These are phyloP conservation scores for Anguilla anguilla DNA, from an alignment of 2,797 vertebrate genomes.

Conservation along the genomic window DNA sequence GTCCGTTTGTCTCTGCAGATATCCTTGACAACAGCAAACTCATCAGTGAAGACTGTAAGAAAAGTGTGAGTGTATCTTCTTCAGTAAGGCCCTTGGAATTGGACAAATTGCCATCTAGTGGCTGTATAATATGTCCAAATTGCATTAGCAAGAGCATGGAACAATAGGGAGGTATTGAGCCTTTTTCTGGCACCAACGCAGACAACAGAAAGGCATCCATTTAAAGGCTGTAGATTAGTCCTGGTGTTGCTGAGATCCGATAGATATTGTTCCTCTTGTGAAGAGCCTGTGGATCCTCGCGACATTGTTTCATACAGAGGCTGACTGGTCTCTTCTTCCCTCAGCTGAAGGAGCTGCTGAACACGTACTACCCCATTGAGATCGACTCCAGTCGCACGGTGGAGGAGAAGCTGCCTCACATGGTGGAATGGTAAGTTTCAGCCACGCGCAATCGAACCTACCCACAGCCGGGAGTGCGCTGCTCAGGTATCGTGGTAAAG, in stretches of 20 bases:
- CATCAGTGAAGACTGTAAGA: conserved; percentile 79
- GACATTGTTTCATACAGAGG: not conserved
- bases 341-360: conserved; percentile 78
- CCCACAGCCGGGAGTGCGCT: not conserved
- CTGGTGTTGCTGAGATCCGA: not conserved
- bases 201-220: not conserved
- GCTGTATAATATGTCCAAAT: not conserved
- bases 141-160: not conserved
- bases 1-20: conserved; percentile 67
- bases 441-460: not conserved
- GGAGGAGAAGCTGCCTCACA: conserved; percentile 84
- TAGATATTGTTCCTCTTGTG: not conserved
- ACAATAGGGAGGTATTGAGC: not conserved
- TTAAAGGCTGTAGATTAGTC: too few species aligned
- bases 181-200: not conserved
- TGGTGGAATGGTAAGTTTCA: conserved; percentile 85
- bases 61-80: conserved; percentile 45
- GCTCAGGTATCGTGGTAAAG: not conserved
- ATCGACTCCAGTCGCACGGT: conserved; percentile 76
- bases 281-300: not conserved
- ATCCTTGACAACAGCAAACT: conserved; percentile 86
- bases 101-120: not conserved
- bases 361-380: conserved; percentile 90
- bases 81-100: not conserved
- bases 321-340: conserved; percentile 13